These are phyloP conservation scores for Phylloscopus whistleri DNA, from an alignment of 2,113 vertebrate genomes.

Conservation along the genomic window DNA sequence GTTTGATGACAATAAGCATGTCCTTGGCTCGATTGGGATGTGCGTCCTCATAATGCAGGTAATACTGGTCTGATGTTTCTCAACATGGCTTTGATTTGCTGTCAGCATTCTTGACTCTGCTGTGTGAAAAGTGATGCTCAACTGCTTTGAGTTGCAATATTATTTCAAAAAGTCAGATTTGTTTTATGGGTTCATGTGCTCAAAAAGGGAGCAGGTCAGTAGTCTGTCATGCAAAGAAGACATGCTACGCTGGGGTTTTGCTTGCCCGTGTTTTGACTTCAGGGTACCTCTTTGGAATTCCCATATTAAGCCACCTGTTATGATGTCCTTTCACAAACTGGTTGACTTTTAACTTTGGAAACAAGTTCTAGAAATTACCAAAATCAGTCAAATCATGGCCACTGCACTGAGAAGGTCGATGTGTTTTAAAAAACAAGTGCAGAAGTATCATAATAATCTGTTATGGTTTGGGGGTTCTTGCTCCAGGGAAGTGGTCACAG, in stretches of 20 bases:
- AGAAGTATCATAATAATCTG: neutral
- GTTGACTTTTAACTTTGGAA: neutral
- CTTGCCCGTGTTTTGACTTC: neutral
- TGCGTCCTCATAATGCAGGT: slow-evolving; percentile 95
- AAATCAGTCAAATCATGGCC: neutral
- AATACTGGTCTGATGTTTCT: neutral
- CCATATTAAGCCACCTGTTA: neutral
- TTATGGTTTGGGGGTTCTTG: neutral
- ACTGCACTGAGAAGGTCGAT: neutral
- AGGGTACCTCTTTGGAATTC: neutral
- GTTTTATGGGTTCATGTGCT: neutral
- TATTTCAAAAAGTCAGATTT: neutral
- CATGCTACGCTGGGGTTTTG: neutral
- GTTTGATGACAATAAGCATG: slow-evolving; percentile 92
- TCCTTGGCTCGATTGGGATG: slow-evolving; percentile 91
- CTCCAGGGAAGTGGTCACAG: neutral
- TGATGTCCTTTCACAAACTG: neutral
- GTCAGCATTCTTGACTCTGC: neutral
- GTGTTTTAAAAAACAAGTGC: neutral
- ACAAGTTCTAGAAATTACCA: neutral
- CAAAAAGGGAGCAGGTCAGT: neutral
- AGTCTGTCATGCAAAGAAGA: neutral
- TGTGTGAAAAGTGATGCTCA: neutral
- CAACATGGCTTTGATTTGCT: neutral
- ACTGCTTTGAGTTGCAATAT: neutral